These are phyloP conservation scores for Apodemus speciosus DNA, from an alignment of 2,113 vertebrate genomes.

Conservation along the genomic window DNA sequence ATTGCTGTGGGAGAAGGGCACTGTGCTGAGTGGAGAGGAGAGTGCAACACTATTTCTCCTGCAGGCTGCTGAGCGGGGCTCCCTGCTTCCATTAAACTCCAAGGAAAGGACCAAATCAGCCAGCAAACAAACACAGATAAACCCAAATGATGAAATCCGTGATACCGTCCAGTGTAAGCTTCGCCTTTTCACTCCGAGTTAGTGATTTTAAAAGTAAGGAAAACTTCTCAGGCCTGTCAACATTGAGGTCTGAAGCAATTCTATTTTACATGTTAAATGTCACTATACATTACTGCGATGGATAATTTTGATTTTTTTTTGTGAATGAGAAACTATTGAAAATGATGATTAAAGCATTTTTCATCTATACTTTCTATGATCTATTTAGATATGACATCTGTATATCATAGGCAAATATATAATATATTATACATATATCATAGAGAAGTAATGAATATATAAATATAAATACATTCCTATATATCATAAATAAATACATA, in stretches of 20 bases:
- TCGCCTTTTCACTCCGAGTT: not conserved
- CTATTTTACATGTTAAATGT: not conserved
- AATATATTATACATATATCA: not conserved
- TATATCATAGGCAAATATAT: not conserved
- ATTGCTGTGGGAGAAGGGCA: not conserved
- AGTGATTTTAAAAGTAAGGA: constrained; percentile 40
- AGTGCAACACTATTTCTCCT: not conserved
- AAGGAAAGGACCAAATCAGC: not conserved
- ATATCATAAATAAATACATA: not conserved
- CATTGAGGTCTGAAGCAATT: constrained; percentile 33
- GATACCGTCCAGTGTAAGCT: constrained; percentile 1
- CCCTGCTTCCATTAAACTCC: not conserved
- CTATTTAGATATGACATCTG: not conserved
- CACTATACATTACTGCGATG: constrained; percentile 30
- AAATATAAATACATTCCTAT: not conserved
- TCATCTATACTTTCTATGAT: not conserved
- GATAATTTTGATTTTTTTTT: constrained; percentile 41
- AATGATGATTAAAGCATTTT: constrained; percentile 43
- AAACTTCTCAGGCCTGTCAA: constrained; percentile 21
- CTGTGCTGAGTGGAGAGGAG: not conserved
- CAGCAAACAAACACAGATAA: not conserved
- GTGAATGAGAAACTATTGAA: not conserved
- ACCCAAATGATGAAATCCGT: not conserved
- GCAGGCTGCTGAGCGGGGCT: not conserved
- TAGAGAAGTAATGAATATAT: not conserved